phyloP scores from a whole-genome alignment of 92 coral and sea anemone genomes.

The Bergia puertoricense region DNA sequence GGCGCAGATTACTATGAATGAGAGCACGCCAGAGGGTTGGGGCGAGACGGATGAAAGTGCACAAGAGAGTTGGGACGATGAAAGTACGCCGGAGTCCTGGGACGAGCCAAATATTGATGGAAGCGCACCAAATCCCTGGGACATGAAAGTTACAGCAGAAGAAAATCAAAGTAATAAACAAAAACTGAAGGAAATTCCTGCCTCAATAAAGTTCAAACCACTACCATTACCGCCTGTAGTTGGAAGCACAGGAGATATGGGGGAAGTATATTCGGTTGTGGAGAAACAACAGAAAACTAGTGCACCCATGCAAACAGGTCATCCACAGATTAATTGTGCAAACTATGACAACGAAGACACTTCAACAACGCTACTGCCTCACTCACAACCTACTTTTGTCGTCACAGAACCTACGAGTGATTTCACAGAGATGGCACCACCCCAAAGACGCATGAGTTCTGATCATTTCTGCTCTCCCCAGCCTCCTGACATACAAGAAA shows the following conservation, averaged over 20 bases:
- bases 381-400: background rate
- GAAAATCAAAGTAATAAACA: background rate
- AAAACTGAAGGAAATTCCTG: background rate
- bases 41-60: background rate
- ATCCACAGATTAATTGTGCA: background rate
- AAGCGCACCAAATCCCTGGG: background rate
- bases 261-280: background rate
- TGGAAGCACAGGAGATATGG: background rate
- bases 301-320: background rate
- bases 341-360: background rate
- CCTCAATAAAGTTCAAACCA: conserved; percentile 6
- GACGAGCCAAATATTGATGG: conserved; percentile 31
- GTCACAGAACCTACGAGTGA: conserved; percentile 4
- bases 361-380: background rate
- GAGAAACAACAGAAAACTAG: background rate
- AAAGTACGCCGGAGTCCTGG: conserved; percentile 9
- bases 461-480: background rate
- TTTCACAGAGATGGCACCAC: background rate
- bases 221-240: background rate
- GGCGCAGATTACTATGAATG: background rate
- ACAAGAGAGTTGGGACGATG: conserved; percentile 7
- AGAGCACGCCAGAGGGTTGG: conserved; percentile 2
- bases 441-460: conserved; percentile 23
- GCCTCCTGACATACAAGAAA: conserved; percentile 9
- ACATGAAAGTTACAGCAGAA: background rate